Base-by-base conservation (phyloP, 2,888 invertebrate species). In the Leptinotarsa peninsularis region DNA sequence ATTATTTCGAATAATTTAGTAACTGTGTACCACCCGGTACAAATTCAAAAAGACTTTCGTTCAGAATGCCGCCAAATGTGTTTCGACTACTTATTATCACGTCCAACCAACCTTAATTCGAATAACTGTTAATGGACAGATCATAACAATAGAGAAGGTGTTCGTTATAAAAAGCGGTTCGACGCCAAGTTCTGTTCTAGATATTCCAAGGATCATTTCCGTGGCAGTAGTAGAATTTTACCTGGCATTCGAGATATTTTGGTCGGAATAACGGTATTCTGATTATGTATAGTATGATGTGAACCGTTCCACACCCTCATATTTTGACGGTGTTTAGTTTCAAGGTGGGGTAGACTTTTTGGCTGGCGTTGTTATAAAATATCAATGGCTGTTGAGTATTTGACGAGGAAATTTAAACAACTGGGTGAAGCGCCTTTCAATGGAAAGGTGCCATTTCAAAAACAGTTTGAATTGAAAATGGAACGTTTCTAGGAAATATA, bases 51-150 rank as follows among this genome's bases (percentile, higher is more conserved):
- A 63, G 10, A 27, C 43, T 63, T 63, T 43, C 43, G 5, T 63
- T 63, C 43, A 33, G 4, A 60, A 33, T 33, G 33, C 17, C 14
- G 13, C 5, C 17, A 43, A 63, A 63, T 17, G 43, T 63, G 33
- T 63, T 63, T 33, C n/a, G 27, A 43, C 63, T 33, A 63, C 43
- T 63, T 43, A 63, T 63, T 63, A 63, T 33, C 63, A 43, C 63
- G 7, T 63, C 14, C 7, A 33, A 17, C 33, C 56, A 67, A 67
- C 66, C 66, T 66, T 54, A 56, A 72, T 72, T 56, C 63, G 15
- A 67, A 54, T 66, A 27, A 72, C 72, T 49, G 67, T 69, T 69
- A 69, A 69, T 69, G 69, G 69, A 27, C 49, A 56, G 69, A 69
- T 69, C 69, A 69, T 56, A 69, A 68, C 68, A 68, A 69, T 52